Conservation (phyloP, 92 coral and sea anemone species). For the Palythoa caribaeorum region DNA sequence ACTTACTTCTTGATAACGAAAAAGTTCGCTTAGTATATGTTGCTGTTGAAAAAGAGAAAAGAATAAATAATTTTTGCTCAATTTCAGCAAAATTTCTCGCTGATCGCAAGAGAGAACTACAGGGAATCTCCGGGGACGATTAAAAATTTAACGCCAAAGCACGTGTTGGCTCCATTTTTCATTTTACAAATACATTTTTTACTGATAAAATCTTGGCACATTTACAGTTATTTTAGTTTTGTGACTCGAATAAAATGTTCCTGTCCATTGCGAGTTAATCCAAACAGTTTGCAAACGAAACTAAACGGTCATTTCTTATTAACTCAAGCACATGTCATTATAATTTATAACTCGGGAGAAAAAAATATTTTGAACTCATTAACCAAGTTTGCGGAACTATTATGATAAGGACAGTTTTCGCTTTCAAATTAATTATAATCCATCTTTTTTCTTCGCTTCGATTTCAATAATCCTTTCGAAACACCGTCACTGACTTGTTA, state of each 20-base stretch:
- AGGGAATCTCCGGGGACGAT: slow-evolving; percentile 42
- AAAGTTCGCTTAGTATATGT: neutral
- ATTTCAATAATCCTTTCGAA: neutral
- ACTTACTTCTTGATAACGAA: neutral
- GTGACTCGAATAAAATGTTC: neutral
- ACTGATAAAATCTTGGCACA: neutral
- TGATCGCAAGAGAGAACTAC: slow-evolving; percentile 21
- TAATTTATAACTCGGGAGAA: neutral
- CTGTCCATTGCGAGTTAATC: neutral
- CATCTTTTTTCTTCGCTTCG: neutral
- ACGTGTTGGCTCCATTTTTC: slow-evolving; percentile 10
- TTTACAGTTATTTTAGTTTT: neutral
- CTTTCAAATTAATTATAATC: neutral
- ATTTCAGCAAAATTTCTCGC: neutral
- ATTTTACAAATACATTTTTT: neutral
- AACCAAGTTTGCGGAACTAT: neutral
- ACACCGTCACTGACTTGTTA: neutral
- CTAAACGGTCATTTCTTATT: neutral
- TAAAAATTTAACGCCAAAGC: slow-evolving; percentile 20
- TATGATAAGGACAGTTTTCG: neutral
- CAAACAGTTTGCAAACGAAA: neutral
- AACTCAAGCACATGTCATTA: neutral
- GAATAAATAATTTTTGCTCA: neutral
- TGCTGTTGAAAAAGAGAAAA: neutral
- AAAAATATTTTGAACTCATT: neutral